Evolutionary conservation across 2,888 invertebrate species (phyloP).

Genomic region (Sarcophaga variegata): DNA sequence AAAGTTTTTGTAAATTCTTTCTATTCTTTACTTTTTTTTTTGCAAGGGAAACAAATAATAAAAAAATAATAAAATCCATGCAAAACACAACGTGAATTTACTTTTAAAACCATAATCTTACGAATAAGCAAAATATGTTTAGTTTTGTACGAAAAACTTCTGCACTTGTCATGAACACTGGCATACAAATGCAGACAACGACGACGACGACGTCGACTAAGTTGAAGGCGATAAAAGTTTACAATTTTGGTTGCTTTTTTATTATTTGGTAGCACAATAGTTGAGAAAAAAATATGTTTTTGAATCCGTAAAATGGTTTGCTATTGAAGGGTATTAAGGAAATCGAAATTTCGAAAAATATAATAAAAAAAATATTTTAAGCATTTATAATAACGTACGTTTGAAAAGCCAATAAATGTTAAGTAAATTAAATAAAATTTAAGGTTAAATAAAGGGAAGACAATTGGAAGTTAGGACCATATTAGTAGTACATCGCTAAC

Average conservation of each 20-base stretch:
- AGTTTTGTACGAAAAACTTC: slow-evolving; percentile 29
- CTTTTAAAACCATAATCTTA: slow-evolving; percentile 36
- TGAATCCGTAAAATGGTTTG: neutral
- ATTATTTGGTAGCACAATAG: neutral
- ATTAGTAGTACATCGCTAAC: too few species aligned
- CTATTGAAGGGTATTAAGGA: neutral
- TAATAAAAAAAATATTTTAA: neutral
- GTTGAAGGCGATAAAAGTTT: neutral
- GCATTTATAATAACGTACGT: too few species aligned
- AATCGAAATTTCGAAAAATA: neutral
- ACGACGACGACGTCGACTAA: neutral
- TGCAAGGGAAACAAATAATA: neutral
- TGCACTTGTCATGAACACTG: slow-evolving; percentile 13
- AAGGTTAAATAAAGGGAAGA: too few species aligned
- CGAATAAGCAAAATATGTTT: slow-evolving; percentile 40
- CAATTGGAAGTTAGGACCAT: too few species aligned
- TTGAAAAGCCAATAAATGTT: too few species aligned
- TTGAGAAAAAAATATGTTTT: neutral
- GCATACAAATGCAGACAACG: neutral
- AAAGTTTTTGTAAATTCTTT: neutral
- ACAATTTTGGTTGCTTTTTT: neutral
- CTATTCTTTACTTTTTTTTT: neutral
- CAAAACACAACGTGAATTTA: slow-evolving; percentile 41
- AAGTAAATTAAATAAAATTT: too few species aligned
- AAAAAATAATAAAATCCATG: slow-evolving; percentile 31